These are phyloP conservation scores for Epizoanthus fatuus DNA, from an alignment of 92 coral and sea anemone species.

Conservation along the genomic window DNA sequence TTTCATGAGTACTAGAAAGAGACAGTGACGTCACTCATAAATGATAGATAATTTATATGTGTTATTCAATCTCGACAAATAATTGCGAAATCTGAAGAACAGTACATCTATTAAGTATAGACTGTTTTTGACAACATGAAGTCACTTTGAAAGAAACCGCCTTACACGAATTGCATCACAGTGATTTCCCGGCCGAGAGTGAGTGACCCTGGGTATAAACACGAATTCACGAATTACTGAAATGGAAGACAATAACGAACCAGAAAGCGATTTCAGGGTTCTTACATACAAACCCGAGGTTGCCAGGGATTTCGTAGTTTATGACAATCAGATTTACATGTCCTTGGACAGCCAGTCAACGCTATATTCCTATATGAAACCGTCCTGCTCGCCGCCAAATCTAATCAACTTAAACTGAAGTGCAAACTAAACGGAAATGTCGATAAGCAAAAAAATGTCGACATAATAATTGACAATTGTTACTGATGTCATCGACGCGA, in stretches of 20 bases:
- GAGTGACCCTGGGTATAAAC: not conserved
- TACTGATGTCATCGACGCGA: constrained; percentile 16
- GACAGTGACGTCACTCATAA: constrained; percentile 25
- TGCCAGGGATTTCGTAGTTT: not conserved
- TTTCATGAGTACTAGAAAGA: not conserved
- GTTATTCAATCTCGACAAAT: not conserved
- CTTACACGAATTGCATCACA: not conserved
- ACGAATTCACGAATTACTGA: not conserved
- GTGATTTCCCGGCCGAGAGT: not conserved
- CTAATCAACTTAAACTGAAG: constrained; percentile 11
- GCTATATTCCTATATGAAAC: constrained; percentile 7
- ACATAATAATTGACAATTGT: not conserved
- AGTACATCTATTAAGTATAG: constrained; percentile 4
- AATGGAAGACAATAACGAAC: not conserved
- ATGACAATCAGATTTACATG: not conserved
- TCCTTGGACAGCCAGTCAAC: not conserved
- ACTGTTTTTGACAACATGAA: not conserved
- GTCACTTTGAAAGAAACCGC: not conserved
- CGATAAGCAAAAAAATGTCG: not conserved
- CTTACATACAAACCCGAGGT: not conserved
- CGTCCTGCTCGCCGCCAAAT: not conserved
- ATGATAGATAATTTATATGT: constrained; percentile 19
- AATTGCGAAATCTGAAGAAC: not conserved
- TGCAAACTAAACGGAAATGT: constrained; percentile 14
- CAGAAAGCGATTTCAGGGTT: constrained; percentile 13